Evolutionary conservation across 2,113 vertebrate species (phyloP).

Genomic region (Brachypodius melanocephalos): DNA sequence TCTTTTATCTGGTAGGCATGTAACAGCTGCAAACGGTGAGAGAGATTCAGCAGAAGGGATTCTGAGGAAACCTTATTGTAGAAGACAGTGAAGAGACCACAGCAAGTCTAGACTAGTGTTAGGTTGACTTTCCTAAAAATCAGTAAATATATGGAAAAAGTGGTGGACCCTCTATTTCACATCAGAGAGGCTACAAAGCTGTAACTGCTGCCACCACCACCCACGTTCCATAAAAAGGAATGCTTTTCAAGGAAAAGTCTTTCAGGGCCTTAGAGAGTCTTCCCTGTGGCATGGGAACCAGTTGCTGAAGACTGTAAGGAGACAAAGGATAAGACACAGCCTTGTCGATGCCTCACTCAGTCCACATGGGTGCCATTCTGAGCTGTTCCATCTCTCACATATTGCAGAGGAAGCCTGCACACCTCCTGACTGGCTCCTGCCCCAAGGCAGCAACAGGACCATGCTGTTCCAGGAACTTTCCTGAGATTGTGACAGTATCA

Average conservation of each 20-base stretch:
- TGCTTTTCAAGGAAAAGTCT: background rate
- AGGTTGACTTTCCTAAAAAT: background rate
- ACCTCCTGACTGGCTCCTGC: background rate
- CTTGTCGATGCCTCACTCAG: background rate
- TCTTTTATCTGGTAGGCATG: background rate
- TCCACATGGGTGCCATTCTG: background rate
- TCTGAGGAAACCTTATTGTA: background rate
- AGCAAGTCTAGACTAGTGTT: background rate
- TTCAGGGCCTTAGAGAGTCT: background rate
- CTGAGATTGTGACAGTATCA: background rate
- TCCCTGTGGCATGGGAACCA: background rate
- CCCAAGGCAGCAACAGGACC: background rate
- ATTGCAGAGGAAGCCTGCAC: background rate
- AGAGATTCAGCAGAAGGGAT: background rate
- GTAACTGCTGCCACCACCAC: background rate
- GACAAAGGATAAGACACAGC: background rate
- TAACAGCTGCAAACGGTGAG: background rate
- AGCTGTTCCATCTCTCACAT: background rate
- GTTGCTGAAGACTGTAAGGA: background rate
- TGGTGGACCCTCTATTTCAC: background rate
- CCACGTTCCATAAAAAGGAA: background rate
- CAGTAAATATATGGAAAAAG: background rate
- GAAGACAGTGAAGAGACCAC: background rate
- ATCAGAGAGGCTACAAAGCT: background rate
- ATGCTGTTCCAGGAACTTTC: background rate